Base-by-base conservation (phyloP, 2,888 invertebrate genomes). In the Eupithecia exiguata region DNA sequence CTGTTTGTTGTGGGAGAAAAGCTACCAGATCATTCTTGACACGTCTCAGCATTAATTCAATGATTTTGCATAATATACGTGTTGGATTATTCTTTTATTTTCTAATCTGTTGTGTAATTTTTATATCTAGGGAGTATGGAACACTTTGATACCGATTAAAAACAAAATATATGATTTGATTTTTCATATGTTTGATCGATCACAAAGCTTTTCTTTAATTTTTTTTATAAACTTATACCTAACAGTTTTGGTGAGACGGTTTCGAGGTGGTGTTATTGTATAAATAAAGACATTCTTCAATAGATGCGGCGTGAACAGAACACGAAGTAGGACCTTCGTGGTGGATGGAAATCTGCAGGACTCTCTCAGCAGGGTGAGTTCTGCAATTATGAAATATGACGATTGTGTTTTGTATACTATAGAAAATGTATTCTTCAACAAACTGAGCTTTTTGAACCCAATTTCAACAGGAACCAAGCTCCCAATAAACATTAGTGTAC, bases 1-100 rank as follows among this genome's bases (percentile, higher is more conserved):
- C 36, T 62, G 46, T 58, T 66, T 30, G 68, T 62, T 68, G 62
- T 49, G 49, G 49, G 74, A 73, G 73, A 76, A 74, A 76, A 43
- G 69, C 68, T 18, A 21, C 21, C 7, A 0, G 6, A 21, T 46
- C 14, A 72, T 62, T 62, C 68, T n/a, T 6, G 12, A 62, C 71
- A 58, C 38, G 67, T 67, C n/a, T n/a, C 69, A 35, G 61, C 40
- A 69, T 68, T 62, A 6, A 68, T 66, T 46, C 35, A 62, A 30
- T 68, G 38, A 7, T 69, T 74, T 65, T 68, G 68, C 40, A 72
- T 72, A 62, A 62, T 72, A 53, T 68, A 25, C 12, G 40, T 61
- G 61, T 16, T 9, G 49, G n/a, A 49, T 49, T 46, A 46, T 46
- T 46, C 18, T 3, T 10, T 21, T 21, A 53, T 25, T 58, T 58